Conservation (phyloP, 1,140 invertebrate genomes). For the Platyura marginata region DNA sequence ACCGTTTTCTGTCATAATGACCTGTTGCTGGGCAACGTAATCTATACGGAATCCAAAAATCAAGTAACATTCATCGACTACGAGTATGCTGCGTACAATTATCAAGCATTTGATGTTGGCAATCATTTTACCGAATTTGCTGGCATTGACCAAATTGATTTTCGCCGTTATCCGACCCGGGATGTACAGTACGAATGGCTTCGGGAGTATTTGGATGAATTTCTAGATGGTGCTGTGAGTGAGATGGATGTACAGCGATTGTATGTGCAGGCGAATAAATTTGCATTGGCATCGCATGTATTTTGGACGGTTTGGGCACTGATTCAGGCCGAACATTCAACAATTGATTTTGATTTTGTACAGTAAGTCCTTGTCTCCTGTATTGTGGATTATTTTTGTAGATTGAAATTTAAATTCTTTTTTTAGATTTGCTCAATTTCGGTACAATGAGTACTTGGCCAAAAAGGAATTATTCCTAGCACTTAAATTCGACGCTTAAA, state of each 20-base stretch:
- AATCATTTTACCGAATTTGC: constrained; percentile 98
- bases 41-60: constrained; percentile 53
- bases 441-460: constrained; percentile 44
- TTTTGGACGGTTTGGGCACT: constrained; percentile 89
- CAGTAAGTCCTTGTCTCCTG: constrained; percentile 35
- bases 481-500: constrained; percentile 9
- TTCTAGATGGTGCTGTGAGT: constrained; percentile 24
- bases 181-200: constrained; percentile 74
- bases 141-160: constrained; percentile 61
- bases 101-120: constrained; percentile 90
- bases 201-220: constrained; percentile 48
- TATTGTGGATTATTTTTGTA: not conserved
- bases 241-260: constrained; percentile 45
- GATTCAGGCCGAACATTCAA: constrained; percentile 76
- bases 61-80: constrained; percentile 90
- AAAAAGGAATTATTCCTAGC: constrained; percentile 24
- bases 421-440: constrained; percentile 43
- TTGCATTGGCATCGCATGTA: constrained; percentile 64
- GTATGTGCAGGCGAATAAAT: constrained; percentile 62
- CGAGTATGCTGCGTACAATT: constrained; percentile 89
- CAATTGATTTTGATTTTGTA: constrained; percentile 88
- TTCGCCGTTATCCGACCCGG: constrained; percentile 56
- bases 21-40: constrained; percentile 82
- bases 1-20: constrained; percentile 97
- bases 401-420: constrained; percentile 10